Base-by-base conservation (phyloP, 2,888 invertebrate genomes). In the Antheraea assamensis region DNA sequence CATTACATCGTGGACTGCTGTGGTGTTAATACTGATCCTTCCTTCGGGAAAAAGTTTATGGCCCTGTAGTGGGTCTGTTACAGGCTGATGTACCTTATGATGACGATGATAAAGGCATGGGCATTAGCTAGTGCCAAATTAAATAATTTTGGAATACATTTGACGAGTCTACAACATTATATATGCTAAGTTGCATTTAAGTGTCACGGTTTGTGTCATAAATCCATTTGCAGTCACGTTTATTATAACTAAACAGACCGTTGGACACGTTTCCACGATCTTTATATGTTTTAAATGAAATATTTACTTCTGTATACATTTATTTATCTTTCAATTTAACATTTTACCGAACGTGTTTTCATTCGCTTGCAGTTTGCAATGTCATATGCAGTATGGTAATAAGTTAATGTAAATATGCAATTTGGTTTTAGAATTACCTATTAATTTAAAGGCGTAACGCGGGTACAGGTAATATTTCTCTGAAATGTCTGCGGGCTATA, bases 111-210 rank as follows among this genome's bases (percentile, higher is more conserved):
- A n/a, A n/a, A n/a, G n/a, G n/a, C n/a, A n/a, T n/a, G n/a, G n/a
- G 52, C 1, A 2, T 1, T 52, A 58, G n/a, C 8, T 10, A n/a
- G n/a, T n/a, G 21, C 7, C 8, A 0, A 24, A 58, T 24, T 58
- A 58, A 21, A 24, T 58, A 21, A 58, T n/a, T 64, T 7, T 64
- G 27, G 27, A 64, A 64, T 64, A 30, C 3, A 30, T 64, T 19
- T 64, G 58, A 30, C 61, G 3, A 64, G 30, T 27, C 13, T 61
- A 30, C 61, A 64, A 30, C 17, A 64, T 17, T 27, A 30, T 64
- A 30, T 52, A 49, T 42, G 10, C 42, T 42, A 72, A 68, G 72
- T 81, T 82, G 82, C 82, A 84, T 86, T 83, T 83, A 83, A 81
- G 85, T 84, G 80, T 70, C 68, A 72, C 27, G 68, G 35, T 75